These are phyloP conservation scores for Lophochroa leadbeateri DNA, from an alignment of 2,113 vertebrate species.

Conservation along the genomic window DNA sequence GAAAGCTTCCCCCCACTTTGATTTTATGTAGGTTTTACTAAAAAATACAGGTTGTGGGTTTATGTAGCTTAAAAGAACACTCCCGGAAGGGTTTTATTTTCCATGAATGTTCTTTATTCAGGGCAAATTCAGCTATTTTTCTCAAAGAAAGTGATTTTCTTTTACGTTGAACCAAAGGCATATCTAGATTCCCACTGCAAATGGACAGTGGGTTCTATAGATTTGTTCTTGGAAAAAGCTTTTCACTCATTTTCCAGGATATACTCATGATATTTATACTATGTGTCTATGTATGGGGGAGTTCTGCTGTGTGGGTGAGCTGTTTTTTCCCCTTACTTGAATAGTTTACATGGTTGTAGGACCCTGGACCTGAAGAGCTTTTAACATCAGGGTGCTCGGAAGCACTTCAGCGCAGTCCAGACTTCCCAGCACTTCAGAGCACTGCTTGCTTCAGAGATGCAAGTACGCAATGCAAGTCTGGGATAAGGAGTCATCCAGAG, in stretches of 20 bases:
- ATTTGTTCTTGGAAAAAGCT: not conserved
- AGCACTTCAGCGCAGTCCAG: not conserved
- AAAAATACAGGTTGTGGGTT: not conserved
- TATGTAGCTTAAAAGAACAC: not conserved
- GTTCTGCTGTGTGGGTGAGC: not conserved
- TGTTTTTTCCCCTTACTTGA: not conserved
- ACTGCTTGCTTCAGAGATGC: not conserved
- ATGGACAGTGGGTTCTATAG: not conserved
- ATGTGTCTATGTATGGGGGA: not conserved
- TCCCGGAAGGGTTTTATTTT: not conserved
- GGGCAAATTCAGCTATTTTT: not conserved
- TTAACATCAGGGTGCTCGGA: not conserved
- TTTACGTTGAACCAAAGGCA: not conserved
- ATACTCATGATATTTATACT: not conserved
- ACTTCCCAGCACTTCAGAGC: not conserved
- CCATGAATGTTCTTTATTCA: not conserved
- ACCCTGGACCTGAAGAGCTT: not conserved
- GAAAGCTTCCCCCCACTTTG: rapidly evolving
- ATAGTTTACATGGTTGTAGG: not conserved
- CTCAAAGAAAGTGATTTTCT: not conserved
- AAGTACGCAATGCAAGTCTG: rapidly evolving
- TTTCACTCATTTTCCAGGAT: not conserved
- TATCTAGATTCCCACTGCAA: not conserved
- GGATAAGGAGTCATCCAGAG: not conserved
- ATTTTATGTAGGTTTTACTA: not conserved